Percentiles rank a stretch among this genome's conserved stretches.
phyloP scores from a whole-genome alignment of 2,888 invertebrate species.

The Cartodere bifasciata region DNA sequence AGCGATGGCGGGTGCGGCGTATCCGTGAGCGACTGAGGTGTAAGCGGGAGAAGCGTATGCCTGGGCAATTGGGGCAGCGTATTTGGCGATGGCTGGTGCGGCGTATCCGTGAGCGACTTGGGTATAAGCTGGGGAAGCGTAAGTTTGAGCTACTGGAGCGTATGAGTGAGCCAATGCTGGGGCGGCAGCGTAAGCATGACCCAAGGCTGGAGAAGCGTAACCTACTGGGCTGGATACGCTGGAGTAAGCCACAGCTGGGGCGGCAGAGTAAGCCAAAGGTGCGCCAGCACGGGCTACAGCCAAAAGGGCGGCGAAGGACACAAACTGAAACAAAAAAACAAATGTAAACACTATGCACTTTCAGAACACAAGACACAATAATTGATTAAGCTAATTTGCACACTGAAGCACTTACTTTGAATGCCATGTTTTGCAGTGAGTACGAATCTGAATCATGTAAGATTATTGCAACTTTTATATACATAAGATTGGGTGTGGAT shows the following conservation, averaged over 20 bases:
- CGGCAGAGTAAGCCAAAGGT: slow-evolving; percentile 18
- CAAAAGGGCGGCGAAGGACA: slow-evolving; percentile 21
- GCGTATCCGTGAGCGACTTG: slow-evolving; percentile 30
- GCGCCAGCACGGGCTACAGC: slow-evolving; percentile 19
- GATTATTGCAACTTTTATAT: not conserved
- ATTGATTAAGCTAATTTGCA: slow-evolving; percentile 1
- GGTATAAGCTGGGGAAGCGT: slow-evolving; percentile 32
- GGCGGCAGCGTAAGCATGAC: slow-evolving; percentile 2
- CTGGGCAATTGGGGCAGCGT: slow-evolving; percentile 21
- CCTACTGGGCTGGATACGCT: slow-evolving; percentile 11
- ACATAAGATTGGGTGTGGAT: not conserved
- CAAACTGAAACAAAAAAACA: slow-evolving; percentile 18
- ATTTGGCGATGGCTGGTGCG: slow-evolving; percentile 30
- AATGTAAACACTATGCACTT: slow-evolving; percentile 8
- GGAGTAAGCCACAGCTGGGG: slow-evolving; percentile 13
- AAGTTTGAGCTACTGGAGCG: slow-evolving; percentile 14
- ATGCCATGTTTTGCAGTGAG: slow-evolving; percentile 19
- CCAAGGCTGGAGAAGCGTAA: slow-evolving; percentile 13
- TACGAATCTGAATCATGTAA: slow-evolving; percentile 1
- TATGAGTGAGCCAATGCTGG: slow-evolving; percentile 6
- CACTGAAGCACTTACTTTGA: slow-evolving; percentile 21
- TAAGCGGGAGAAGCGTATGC: slow-evolving; percentile 32
- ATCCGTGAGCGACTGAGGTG: slow-evolving; percentile 7
- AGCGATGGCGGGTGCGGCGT: slow-evolving; percentile 15
- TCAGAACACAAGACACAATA: no score